Conservation (phyloP, 2,888 invertebrate genomes). For the Chironomus tentans region DNA sequence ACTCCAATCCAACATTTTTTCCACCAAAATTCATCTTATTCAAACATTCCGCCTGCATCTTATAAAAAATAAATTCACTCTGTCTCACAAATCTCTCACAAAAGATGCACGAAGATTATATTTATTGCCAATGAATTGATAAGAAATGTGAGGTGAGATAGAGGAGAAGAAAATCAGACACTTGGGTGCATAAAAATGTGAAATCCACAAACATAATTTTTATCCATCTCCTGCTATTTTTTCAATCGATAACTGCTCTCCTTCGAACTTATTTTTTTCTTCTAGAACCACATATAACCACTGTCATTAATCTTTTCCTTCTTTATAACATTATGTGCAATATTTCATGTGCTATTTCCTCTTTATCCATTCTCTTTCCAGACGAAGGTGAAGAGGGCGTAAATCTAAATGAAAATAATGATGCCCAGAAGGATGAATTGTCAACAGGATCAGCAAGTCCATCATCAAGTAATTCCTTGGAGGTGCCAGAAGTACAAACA, state of each 20-base stretch:
- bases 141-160: too few relatives aligned
- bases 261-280: slow-evolving; percentile 9
- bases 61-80: too few relatives aligned
- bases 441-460: slow-evolving; percentile 25
- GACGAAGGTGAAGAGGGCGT: slow-evolving; percentile 25
- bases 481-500: slow-evolving; percentile 21
- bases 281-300: not conserved
- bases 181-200: too few relatives aligned
- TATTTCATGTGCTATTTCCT: not conserved
- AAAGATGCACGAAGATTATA: too few relatives aligned
- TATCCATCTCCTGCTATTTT: not conserved
- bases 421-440: slow-evolving; percentile 23
- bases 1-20: too few relatives aligned
- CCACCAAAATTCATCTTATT: too few relatives aligned
- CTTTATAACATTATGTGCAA: not conserved
- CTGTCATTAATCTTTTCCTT: slow-evolving; percentile 14
- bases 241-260: not conserved
- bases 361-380: not conserved
- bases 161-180: too few relatives aligned
- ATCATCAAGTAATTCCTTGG: slow-evolving; percentile 20
- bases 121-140: too few relatives aligned
- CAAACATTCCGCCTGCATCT: too few relatives aligned
- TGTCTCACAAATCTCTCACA: too few relatives aligned
- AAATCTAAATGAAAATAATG: slow-evolving; percentile 23
- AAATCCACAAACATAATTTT: too few relatives aligned